These are phyloP conservation scores for Arctia plantaginis DNA, from an alignment of 2,888 invertebrate species.

Conservation along the genomic window DNA sequence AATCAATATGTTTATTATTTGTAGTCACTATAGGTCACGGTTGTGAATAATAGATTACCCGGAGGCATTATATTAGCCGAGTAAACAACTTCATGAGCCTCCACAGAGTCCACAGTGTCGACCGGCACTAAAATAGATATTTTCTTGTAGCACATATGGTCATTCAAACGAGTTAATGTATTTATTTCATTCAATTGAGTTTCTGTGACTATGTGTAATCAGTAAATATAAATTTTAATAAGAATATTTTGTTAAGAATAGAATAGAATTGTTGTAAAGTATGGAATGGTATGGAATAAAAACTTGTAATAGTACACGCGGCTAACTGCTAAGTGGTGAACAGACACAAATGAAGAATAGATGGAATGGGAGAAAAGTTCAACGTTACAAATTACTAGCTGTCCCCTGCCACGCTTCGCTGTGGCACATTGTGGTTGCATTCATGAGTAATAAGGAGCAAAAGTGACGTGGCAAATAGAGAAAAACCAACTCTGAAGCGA, in stretches of 20 bases:
- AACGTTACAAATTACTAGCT: background rate
- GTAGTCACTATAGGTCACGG: background rate
- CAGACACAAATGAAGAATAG: no score
- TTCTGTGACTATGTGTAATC: background rate
- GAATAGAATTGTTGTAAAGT: no score
- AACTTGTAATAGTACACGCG: background rate
- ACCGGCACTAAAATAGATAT: background rate
- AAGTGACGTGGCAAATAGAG: no score
- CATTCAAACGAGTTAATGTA: background rate
- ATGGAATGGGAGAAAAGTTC: no score
- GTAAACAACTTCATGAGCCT: background rate
- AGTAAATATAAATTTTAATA: background rate
- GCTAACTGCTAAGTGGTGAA: background rate
- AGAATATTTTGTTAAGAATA: no score
- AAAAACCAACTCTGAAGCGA: no score
- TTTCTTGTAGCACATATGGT: background rate
- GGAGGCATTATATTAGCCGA: background rate
- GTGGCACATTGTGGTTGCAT: no score
- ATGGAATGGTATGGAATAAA: background rate
- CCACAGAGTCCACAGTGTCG: background rate
- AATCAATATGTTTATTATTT: constrained; percentile 10
- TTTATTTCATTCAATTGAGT: background rate
- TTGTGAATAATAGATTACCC: constrained; percentile 6
- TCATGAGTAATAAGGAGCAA: no score
- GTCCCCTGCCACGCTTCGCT: no score